Evolutionary conservation across 2,113 vertebrate genomes (phyloP).

Genomic region (Cygnus buccinator): DNA sequence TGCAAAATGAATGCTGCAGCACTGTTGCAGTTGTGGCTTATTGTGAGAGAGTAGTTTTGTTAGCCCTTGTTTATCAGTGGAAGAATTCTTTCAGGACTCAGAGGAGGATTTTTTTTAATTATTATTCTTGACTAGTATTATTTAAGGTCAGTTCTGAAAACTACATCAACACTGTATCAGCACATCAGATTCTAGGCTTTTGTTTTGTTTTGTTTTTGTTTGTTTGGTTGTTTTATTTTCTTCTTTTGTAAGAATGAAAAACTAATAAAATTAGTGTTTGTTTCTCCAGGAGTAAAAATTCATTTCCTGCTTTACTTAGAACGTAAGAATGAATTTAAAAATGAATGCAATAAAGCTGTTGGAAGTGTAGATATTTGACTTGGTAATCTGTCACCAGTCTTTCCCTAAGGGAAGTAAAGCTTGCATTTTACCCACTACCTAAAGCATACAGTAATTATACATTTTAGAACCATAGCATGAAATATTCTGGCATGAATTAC

Average conservation of each 20-base stretch:
- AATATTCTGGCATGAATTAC: background rate
- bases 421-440: background rate
- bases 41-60: background rate
- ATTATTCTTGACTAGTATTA: background rate
- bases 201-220: accelerated
- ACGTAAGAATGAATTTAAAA: background rate
- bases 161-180: background rate
- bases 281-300: background rate
- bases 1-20: background rate
- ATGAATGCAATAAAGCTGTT: background rate
- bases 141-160: background rate
- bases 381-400: background rate
- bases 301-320: background rate
- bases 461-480: background rate
- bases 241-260: background rate
- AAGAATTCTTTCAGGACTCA: background rate
- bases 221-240: background rate
- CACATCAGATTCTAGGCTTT: background rate
- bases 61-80: background rate
- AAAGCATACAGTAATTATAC: background rate
- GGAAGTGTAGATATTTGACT: accelerated
- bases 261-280: background rate
- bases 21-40: background rate
- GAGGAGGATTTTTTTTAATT: background rate
- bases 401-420: background rate